A percentile compares a stretch with the other conserved stretches of the same genome.
Evolutionary conservation across 2,113 vertebrate species (phyloP).

Genomic region (Piaya cayana): DNA sequence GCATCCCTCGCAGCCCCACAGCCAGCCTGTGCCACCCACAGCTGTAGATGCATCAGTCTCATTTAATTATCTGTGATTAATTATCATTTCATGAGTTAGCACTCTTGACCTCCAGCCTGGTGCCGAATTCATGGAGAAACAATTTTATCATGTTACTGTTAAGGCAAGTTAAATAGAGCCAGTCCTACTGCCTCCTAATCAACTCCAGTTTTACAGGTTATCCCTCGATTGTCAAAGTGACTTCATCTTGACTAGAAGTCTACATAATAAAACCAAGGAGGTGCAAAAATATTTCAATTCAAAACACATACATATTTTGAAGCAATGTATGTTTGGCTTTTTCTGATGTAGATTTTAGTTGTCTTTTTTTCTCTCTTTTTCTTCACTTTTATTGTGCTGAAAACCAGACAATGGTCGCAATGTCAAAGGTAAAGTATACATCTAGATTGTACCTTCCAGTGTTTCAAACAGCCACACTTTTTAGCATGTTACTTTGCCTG

Average conservation of each 20-base stretch:
- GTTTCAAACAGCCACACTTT: conserved; percentile 66
- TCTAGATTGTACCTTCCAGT: conserved; percentile 38
- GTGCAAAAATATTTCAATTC: neutral
- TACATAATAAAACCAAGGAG: neutral
- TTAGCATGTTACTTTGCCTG: conserved; percentile 77
- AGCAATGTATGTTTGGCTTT: neutral
- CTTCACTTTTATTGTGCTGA: conserved; percentile 72
- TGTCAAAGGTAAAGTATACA: conserved; percentile 92
- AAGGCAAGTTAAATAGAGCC: neutral
- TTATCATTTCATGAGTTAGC: neutral
- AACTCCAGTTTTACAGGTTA: neutral
- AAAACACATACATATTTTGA: neutral
- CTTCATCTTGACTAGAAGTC: neutral
- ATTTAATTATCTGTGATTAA: neutral
- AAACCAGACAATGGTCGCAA: conserved; percentile 94
- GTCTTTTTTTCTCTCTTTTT: conserved; percentile 73
- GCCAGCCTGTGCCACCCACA: rapidly evolving
- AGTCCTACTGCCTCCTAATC: neutral
- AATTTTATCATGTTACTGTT: neutral
- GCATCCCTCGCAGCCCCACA: rapidly evolving
- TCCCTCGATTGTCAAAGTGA: neutral
- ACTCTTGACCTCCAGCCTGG: neutral
- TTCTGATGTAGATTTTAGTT: conserved; percentile 72
- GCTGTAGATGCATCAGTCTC: neutral
- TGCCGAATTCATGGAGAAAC: neutral